Conservation (phyloP, 2,888 invertebrate species). For the Mechanitis messenoides region DNA sequence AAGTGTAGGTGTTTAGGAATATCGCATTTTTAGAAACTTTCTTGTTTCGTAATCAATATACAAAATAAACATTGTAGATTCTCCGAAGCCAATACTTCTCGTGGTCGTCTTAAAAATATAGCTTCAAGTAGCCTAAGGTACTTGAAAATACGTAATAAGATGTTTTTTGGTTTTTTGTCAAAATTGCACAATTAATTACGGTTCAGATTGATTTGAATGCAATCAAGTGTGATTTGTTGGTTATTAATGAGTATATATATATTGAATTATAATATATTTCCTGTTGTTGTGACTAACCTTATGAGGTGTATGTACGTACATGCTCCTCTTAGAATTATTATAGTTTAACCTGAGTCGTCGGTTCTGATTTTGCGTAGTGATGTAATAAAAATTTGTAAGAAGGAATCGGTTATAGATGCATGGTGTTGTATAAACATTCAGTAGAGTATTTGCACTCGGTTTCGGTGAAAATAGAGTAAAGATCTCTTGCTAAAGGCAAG, state of each 20-base stretch:
- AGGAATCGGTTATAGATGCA: conserved; percentile 16
- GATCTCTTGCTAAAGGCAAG: conserved; percentile 54
- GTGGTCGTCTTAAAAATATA: conserved; percentile 51
- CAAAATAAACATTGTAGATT: conserved; percentile 46
- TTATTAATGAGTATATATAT: background rate
- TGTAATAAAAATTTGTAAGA: background rate
- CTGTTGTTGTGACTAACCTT: conserved; percentile 4
- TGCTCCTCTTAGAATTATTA: conserved; percentile 5
- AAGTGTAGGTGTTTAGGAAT: too few species aligned
- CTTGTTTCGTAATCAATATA: background rate
- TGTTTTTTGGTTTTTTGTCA: background rate
- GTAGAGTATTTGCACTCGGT: conserved; percentile 45
- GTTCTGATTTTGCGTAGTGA: background rate
- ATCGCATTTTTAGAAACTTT: background rate
- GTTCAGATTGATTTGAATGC: conserved; percentile 13
- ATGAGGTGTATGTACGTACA: background rate
- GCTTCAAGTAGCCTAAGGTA: conserved; percentile 8
- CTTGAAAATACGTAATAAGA: conserved; percentile 8
- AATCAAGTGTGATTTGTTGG: background rate
- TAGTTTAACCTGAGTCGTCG: conserved; percentile 1
- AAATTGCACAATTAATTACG: background rate
- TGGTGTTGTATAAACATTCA: conserved; percentile 7
- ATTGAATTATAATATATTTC: background rate
- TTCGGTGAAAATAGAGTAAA: conserved; percentile 53
- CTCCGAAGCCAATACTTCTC: conserved; percentile 50